Evolutionary conservation across 2,113 vertebrate genomes (phyloP), one percentile per base, ranked within the genome.

Genomic region (Canis aureus): DNA sequence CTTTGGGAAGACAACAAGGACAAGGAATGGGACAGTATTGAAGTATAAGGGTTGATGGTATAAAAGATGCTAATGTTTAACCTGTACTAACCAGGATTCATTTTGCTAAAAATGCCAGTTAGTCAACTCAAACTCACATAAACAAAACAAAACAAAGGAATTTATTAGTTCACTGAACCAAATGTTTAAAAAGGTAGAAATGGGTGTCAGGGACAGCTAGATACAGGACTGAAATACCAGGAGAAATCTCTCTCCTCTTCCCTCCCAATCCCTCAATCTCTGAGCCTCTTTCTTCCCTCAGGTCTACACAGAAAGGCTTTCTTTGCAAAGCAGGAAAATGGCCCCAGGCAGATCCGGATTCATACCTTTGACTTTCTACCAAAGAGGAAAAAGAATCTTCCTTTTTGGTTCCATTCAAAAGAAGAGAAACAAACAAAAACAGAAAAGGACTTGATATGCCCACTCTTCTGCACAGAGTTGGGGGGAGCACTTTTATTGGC

Each of bases 301-400:
- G 49, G 53, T 12, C 64, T 0, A 25, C 81, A 88, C 51, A 83
- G 25, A 69, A 91, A n/a, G 20, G 25, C 51, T 73, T 89, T 95
- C 73, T 79, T 55, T 13, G 19, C 69, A 64, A 25, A 76, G 25
- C 16, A 62, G 85, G 90, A 96, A 94, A 62, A 38, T 6, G 90
- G 49, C 82, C 86, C 11, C 79, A 29, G 71, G 93, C 87, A 43
- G 59, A 19, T 55, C 87, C 81, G 92, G 86, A 78, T 53, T 83
- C 43, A 29, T 16, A 17, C 0, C 49, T 81, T 27, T 51, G 78
- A 32, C 64, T 22, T 49, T 38, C 25, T 89, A 67, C 79, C 90
- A n/a, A 81, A 86, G 73, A 79, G 79, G 66, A 95, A 93, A 90
- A 88, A 19, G 89, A 23, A 11, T 32, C 23, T 96, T 95, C 51